Evolutionary conservation across 1,140 invertebrate species (phyloP), one percentile per base, ranked within the genome.

Genomic region (Trichonephila inaurata): DNA sequence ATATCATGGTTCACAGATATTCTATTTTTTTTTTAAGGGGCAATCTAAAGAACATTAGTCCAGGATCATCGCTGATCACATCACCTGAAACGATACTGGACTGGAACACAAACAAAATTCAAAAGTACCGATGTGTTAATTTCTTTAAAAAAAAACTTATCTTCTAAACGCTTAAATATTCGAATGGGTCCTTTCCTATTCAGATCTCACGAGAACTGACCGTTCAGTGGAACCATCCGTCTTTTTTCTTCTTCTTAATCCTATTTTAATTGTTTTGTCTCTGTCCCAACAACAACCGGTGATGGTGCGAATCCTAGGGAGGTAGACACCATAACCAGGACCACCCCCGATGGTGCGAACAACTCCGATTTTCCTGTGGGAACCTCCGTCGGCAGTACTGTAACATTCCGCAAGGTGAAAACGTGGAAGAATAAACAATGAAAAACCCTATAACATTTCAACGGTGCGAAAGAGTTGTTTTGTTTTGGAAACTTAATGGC

Each of bases 201-300:
- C 24, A 18, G 28, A 40, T 33, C 72, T 28, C 72, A 77, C 72
- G 72, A 77, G 72, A 77, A 19, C 12, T 33, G 28, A 77, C 72
- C 72, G 33, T 28, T 28, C 72, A 77, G 14, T 40, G 28, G 72
- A 77, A 77, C 28, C 24, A 77, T 40, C 66, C 10, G 0, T 16
- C 72, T 2, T 6, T 33, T 40, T 77, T 18, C 18, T 19, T 40
- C 33, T 40, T 40, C 33, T 40, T 40, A 40, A 40, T 40, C 2
- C 33, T 40, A n/a, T 40, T 72, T 72, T 72, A 72, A 72, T 72
- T 72, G 69, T 72, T 72, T 72, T 72, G 24, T n/a, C 64, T 66
- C 64, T 14, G 69, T 28, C 28, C 24, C 69, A 72, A 33, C 69
- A 77, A 16, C 14, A 7, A 77, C 14, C 28, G 72, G 28, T 77